phyloP scores from a whole-genome alignment of 1,140 invertebrate species.

The Calephelis virginiensis region DNA sequence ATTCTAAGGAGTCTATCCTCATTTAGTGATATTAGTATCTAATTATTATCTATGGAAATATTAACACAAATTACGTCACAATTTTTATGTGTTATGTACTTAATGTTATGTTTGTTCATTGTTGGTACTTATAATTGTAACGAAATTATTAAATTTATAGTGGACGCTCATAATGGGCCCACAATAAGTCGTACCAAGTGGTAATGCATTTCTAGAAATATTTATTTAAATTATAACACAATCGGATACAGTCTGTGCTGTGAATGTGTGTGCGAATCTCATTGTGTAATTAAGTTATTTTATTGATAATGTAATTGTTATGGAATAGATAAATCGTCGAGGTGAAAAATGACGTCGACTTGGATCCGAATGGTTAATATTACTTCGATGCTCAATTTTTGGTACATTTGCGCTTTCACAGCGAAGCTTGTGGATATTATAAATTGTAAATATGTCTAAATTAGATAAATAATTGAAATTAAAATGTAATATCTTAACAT shows the following conservation, averaged over 20 bases:
- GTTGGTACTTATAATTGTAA: conserved; percentile 64
- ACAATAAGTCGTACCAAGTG: conserved; percentile 71
- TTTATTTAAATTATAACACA: conserved; percentile 73
- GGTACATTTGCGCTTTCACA: conserved; percentile 72
- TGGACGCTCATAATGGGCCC: conserved; percentile 35
- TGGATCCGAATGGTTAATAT: conserved; percentile 41
- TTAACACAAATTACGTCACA: conserved; percentile 73
- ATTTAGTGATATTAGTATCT: conserved; percentile 77
- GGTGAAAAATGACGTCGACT: conserved; percentile 39
- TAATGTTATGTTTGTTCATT: conserved; percentile 74
- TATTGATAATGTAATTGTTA: conserved; percentile 59
- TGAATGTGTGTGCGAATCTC: conserved; percentile 66
- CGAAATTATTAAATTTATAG: conserved; percentile 52
- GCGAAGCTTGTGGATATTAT: conserved; percentile 60
- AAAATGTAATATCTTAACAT: conserved; percentile 53
- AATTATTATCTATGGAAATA: conserved; percentile 61
- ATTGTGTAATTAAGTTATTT: conserved; percentile 73
- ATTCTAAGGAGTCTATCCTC: conserved; percentile 69
- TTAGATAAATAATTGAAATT: conserved; percentile 68
- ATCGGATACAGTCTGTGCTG: conserved; percentile 65
- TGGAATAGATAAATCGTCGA: conserved; percentile 46
- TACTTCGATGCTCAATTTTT: conserved; percentile 67
- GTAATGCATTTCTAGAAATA: conserved; percentile 75
- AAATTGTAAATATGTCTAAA: conserved; percentile 69
- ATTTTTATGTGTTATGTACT: conserved; percentile 64